Percentiles rank a stretch among this genome's conserved stretches.
These are phyloP conservation scores for Pleuronectes platessa DNA, from an alignment of 2,113 vertebrate species.

Conservation along the genomic window DNA sequence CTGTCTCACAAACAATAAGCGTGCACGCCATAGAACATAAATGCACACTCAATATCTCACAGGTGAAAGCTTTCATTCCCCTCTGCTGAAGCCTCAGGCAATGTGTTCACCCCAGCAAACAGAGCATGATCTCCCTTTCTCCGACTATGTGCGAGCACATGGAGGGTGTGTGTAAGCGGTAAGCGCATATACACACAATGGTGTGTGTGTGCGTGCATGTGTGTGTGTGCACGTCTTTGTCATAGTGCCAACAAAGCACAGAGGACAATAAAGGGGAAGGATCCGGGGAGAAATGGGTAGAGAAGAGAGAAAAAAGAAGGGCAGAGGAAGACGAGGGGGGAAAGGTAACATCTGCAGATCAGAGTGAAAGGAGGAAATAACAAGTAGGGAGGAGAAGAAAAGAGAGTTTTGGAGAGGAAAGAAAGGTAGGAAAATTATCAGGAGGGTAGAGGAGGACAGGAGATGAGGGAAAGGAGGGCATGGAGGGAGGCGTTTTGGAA, in stretches of 20 bases:
- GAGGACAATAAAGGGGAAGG: slow-evolving; percentile 45
- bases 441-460: neutral
- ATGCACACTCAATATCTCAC: slow-evolving; percentile 74
- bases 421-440: slow-evolving; percentile 21
- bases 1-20: slow-evolving; percentile 52
- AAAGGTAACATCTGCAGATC: too few relatives aligned
- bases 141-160: slow-evolving; percentile 14
- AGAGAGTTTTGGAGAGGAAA: slow-evolving; percentile 44
- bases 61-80: slow-evolving; percentile 78
- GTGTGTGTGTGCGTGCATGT: neutral
- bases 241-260: slow-evolving; percentile 34
- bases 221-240: slow-evolving; percentile 25
- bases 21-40: slow-evolving; percentile 35
- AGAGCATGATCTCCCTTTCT: slow-evolving; percentile 72
- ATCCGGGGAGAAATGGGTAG: slow-evolving; percentile 38
- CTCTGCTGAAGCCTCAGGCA: slow-evolving; percentile 69
- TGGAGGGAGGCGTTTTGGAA: slow-evolving; percentile 18
- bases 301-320: slow-evolving; percentile 46
- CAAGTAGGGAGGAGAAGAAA: slow-evolving; percentile 44
- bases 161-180: slow-evolving; percentile 10
- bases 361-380: slow-evolving; percentile 42
- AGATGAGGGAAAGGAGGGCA: neutral
- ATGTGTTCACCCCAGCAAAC: slow-evolving; percentile 75
- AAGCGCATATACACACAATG: too few relatives aligned
- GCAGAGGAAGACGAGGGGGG: slow-evolving; percentile 21